A percentile compares a stretch with the other conserved stretches of the same genome.
These are phyloP conservation scores for Eledona agricola DNA, from an alignment of 2,888 invertebrate genomes.

Conservation along the genomic window DNA sequence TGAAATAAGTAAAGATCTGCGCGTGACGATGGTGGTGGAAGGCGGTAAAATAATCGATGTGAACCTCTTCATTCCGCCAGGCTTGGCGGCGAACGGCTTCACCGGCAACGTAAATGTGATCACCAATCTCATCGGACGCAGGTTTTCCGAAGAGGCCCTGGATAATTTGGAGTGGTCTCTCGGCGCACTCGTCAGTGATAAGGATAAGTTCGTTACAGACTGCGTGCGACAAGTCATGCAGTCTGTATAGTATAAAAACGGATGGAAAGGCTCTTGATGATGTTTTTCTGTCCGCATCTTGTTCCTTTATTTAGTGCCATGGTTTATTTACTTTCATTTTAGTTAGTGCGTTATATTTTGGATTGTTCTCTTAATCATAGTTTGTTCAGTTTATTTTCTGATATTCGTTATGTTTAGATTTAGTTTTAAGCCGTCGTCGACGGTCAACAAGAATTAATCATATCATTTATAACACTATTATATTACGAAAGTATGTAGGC, in stretches of 20 bases:
- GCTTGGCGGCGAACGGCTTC: constrained; percentile 68
- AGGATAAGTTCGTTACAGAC: constrained; percentile 71
- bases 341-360: constrained; percentile 10
- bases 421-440: constrained; percentile 42
- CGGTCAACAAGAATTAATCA: constrained; percentile 60
- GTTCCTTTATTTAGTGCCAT: constrained; percentile 27
- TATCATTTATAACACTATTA: constrained; percentile 58
- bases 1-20: constrained; percentile 65
- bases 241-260: constrained; percentile 58
- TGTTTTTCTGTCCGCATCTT: constrained; percentile 24
- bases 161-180: constrained; percentile 65
- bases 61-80: constrained; percentile 70
- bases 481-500: no score
- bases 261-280: constrained; percentile 35
- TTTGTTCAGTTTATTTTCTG: constrained; percentile 36
- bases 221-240: constrained; percentile 72
- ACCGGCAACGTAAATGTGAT: constrained; percentile 71
- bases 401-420: constrained; percentile 40
- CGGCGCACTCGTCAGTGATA: constrained; percentile 54
- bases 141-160: constrained; percentile 72
- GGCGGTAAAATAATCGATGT: constrained; percentile 74
- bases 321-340: constrained; percentile 12
- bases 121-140: constrained; percentile 71
- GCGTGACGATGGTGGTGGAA: constrained; percentile 72
- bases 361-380: constrained; percentile 21